These are phyloP conservation scores for Phymanthus crucifer DNA, from an alignment of 92 coral and sea anemone genomes.

Conservation along the genomic window DNA sequence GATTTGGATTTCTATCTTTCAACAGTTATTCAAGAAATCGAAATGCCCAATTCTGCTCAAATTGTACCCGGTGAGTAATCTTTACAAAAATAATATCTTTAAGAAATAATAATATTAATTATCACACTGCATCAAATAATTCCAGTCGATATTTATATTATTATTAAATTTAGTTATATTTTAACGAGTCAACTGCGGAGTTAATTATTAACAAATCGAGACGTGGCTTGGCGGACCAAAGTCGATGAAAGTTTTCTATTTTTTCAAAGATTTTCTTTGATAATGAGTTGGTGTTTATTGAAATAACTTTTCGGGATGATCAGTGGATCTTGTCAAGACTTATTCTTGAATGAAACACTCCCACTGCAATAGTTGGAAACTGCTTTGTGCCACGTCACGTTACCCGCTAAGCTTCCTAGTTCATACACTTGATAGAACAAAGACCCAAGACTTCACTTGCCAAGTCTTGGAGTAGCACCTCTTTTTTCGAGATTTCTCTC, in stretches of 20 bases:
- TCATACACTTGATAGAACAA: neutral
- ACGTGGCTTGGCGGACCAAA: neutral
- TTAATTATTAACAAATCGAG: neutral
- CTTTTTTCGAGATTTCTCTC: neutral
- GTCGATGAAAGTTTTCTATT: neutral
- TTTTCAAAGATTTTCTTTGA: neutral
- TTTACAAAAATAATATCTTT: too few relatives aligned
- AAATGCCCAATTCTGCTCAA: constrained; percentile 69
- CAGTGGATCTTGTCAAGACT: neutral
- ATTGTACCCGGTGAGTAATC: constrained; percentile 62
- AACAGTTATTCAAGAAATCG: constrained; percentile 33
- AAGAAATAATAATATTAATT: neutral
- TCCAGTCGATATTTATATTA: neutral
- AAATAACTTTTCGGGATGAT: neutral
- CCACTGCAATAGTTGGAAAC: neutral
- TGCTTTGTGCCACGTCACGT: neutral
- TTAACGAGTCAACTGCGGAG: neutral
- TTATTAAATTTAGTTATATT: neutral
- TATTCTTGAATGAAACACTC: neutral
- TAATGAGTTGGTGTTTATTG: neutral
- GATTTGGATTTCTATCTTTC: neutral
- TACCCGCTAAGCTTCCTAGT: neutral
- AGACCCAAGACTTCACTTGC: neutral
- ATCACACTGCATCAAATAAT: too few relatives aligned
- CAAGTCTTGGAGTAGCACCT: too few relatives aligned